Percentiles rank a stretch among this genome's conserved stretches.
Conservation (phyloP, 1,140 invertebrate species). For the Pristionchus pacificus region DNA sequence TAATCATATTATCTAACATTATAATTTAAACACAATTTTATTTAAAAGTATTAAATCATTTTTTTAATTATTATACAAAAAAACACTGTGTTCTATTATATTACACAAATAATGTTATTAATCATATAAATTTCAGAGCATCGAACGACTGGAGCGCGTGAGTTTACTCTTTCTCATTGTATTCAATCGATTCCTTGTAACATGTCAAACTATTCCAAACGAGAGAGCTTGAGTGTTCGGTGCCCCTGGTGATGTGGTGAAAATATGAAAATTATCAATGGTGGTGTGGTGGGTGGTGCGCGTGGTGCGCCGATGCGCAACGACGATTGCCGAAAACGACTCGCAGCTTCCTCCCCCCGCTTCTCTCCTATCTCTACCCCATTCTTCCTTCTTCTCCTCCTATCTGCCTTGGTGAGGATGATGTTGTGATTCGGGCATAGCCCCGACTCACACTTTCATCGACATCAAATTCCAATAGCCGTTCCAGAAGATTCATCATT, state of each 20-base stretch:
- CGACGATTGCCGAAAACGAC: background rate
- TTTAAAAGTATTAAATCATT: too few species aligned
- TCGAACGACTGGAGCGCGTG: conserved; percentile 53
- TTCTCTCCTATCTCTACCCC: background rate
- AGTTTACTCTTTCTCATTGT: conserved; percentile 23
- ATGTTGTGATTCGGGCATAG: too few species aligned
- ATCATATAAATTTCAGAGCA: conserved; percentile 41
- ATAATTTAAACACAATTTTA: too few species aligned
- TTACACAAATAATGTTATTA: too few species aligned
- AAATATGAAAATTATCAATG: too few species aligned
- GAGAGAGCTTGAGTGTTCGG: background rate
- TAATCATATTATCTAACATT: conserved; percentile 11
- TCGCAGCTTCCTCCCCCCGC: background rate
- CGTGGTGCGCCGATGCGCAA: background rate
- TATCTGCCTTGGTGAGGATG: background rate
- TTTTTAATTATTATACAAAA: too few species aligned
- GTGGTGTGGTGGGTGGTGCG: too few species aligned
- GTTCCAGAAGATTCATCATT: background rate
- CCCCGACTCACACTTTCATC: too few species aligned
- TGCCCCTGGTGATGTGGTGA: too few species aligned
- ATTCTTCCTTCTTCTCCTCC: background rate
- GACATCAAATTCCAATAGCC: too few species aligned
- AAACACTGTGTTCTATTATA: too few species aligned
- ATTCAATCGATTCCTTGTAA: background rate
- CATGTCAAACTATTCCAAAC: background rate